These are phyloP conservation scores for Parnassius smintheus DNA, from an alignment of 2,888 invertebrate genomes.

Conservation along the genomic window DNA sequence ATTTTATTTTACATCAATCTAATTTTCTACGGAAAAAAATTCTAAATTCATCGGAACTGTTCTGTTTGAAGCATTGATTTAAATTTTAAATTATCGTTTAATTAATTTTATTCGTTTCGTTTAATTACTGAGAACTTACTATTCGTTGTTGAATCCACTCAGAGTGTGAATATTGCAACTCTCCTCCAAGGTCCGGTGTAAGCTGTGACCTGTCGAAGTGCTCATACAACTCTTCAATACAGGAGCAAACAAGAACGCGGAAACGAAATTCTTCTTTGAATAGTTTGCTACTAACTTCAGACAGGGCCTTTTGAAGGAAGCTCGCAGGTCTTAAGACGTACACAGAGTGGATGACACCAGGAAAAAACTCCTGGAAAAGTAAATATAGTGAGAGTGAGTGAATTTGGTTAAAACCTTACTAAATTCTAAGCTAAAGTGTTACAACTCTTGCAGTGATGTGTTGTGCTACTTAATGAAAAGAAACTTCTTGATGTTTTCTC, in stretches of 20 bases:
- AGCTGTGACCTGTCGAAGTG: constrained; percentile 92
- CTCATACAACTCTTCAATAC: constrained; percentile 91
- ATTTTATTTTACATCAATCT: no score
- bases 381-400: not conserved
- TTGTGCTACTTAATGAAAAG: no score
- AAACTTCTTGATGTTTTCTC: no score
- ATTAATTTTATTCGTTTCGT: no score
- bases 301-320: constrained; percentile 97
- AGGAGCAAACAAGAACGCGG: constrained; percentile 92
- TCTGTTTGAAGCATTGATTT: not conserved
- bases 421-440: no score
- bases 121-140: constrained; percentile 73
- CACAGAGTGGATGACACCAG: constrained; percentile 95
- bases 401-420: no score
- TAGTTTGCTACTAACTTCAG: constrained; percentile 95
- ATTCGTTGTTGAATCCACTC: constrained; percentile 99
- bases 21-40: no score
- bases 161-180: constrained; percentile 93
- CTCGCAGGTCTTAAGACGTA: constrained; percentile 96
- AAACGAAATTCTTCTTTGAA: constrained; percentile 96
- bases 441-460: no score
- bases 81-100: not conserved
- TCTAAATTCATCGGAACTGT: no score
- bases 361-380: constrained; percentile 91
- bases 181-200: constrained; percentile 94